A percentile compares a stretch with the other conserved stretches of the same genome.
Conservation (phyloP, 2,888 invertebrate species). For the Latheticus oryzae region DNA sequence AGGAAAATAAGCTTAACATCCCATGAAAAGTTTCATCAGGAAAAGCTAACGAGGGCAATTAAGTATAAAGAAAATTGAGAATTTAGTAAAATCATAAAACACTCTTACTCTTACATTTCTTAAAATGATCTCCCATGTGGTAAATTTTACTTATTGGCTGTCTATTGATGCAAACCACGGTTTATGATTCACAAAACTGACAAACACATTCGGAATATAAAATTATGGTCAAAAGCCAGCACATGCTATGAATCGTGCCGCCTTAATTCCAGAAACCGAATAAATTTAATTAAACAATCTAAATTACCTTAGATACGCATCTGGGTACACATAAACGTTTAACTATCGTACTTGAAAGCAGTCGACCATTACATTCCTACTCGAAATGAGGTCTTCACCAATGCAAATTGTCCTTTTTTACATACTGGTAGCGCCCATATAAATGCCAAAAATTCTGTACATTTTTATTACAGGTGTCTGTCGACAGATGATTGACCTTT, state of each 20-base stretch:
- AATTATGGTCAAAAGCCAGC: constrained; percentile 2
- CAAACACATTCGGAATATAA: constrained; percentile 18
- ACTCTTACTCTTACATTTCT: too few relatives aligned
- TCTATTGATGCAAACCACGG: constrained; percentile 1
- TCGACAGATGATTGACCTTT: constrained; percentile 13
- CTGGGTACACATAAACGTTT: constrained; percentile 26
- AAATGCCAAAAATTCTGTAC: constrained; percentile 15
- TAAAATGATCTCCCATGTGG: too few relatives aligned
- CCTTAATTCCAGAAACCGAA: background rate
- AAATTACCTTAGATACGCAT: constrained; percentile 24
- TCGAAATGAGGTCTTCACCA: constrained; percentile 21
- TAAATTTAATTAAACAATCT: constrained; percentile 30
- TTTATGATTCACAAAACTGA: constrained; percentile 6
- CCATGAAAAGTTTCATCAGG: too few relatives aligned
- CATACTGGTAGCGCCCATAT: constrained; percentile 18
- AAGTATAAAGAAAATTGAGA: too few relatives aligned
- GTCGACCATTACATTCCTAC: constrained; percentile 21
- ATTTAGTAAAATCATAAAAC: too few relatives aligned
- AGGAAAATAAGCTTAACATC: too few relatives aligned
- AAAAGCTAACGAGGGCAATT: too few relatives aligned
- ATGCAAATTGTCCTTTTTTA: constrained; percentile 28
- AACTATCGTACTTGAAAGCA: constrained; percentile 12
- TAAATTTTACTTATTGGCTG: too few relatives aligned
- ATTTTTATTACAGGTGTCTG: constrained; percentile 18
- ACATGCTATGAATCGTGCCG: too few relatives aligned